A percentile compares a stretch with the other conserved stretches of the same genome.
Conservation (phyloP, 2,797 vertebrate genomes). For the Mus caroli region DNA sequence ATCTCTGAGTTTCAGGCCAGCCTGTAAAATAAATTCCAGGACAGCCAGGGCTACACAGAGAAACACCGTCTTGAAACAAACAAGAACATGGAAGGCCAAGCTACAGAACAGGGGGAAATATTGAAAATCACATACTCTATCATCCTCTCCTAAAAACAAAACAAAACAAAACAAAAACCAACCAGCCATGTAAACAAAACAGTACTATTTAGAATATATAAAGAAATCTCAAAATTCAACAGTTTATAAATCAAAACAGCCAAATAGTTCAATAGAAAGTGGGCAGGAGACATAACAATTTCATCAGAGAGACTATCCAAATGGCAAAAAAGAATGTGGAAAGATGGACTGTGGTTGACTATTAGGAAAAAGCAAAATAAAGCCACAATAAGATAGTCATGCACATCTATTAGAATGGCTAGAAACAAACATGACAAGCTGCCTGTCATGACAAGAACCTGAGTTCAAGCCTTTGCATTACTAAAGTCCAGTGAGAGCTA, state of each 20-base stretch:
- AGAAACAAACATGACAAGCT: neutral
- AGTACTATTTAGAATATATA: neutral
- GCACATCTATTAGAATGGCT: neutral
- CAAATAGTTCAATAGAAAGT: conserved; percentile 35
- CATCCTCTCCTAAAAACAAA: neutral
- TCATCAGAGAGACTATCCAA: neutral
- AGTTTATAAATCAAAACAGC: neutral
- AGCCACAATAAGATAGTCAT: conserved; percentile 1
- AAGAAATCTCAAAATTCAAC: conserved; percentile 23
- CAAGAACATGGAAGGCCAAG: neutral
- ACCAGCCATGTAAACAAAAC: neutral
- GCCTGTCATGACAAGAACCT: neutral
- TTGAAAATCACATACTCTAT: neutral
- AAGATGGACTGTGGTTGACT: neutral
- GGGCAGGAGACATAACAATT: conserved; percentile 11
- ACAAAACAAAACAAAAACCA: neutral
- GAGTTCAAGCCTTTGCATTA: neutral
- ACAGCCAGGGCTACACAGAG: neutral
- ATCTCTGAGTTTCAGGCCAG: neutral
- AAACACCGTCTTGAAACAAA: neutral
- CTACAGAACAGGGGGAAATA: neutral
- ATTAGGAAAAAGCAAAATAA: conserved; percentile 41
- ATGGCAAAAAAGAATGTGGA: neutral
- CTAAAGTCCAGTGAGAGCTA: neutral
- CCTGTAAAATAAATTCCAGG: neutral